Percentiles rank a stretch among this genome's conserved stretches.
Evolutionary conservation across 2,888 invertebrate species (phyloP).

Genomic region (Deroplatys truncata): DNA sequence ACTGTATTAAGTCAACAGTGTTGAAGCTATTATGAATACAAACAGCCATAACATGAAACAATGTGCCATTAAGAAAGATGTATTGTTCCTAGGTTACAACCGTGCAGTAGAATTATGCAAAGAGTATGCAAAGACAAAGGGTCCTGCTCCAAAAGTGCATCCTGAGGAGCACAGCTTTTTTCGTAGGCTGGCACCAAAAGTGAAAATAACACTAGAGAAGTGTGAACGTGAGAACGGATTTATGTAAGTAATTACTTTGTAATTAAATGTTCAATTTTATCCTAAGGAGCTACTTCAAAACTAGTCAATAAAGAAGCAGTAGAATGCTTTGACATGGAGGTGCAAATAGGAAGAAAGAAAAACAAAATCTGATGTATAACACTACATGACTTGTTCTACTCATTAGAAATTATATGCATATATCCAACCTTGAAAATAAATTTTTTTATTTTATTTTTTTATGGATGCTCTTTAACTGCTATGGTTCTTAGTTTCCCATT

Average conservation of each 20-base stretch:
- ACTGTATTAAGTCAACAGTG: too few species aligned
- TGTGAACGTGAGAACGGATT: constrained; percentile 62
- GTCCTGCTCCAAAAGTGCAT: constrained; percentile 53
- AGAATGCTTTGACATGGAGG: too few species aligned
- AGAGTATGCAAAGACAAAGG: constrained; percentile 54
- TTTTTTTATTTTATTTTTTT: too few species aligned
- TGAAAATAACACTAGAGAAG: constrained; percentile 57
- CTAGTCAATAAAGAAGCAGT: background rate
- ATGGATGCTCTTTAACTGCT: too few species aligned
- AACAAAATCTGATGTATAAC: too few species aligned
- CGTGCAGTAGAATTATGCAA: constrained; percentile 50
- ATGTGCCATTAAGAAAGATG: background rate
- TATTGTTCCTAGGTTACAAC: constrained; percentile 32
- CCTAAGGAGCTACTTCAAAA: background rate
- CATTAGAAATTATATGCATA: too few species aligned
- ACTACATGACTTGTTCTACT: too few species aligned
- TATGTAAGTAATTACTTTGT: constrained; percentile 48
- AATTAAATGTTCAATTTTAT: background rate
- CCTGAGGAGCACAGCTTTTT: constrained; percentile 60
- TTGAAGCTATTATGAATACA: background rate
- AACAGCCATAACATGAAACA: background rate
- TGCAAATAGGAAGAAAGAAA: too few species aligned
- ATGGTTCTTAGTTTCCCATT: too few species aligned
- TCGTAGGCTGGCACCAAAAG: constrained; percentile 51
- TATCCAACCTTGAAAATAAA: too few species aligned